Evolutionary conservation across 2,797 vertebrate genomes (phyloP).

Genomic region (Acanthurus lineatus): DNA sequence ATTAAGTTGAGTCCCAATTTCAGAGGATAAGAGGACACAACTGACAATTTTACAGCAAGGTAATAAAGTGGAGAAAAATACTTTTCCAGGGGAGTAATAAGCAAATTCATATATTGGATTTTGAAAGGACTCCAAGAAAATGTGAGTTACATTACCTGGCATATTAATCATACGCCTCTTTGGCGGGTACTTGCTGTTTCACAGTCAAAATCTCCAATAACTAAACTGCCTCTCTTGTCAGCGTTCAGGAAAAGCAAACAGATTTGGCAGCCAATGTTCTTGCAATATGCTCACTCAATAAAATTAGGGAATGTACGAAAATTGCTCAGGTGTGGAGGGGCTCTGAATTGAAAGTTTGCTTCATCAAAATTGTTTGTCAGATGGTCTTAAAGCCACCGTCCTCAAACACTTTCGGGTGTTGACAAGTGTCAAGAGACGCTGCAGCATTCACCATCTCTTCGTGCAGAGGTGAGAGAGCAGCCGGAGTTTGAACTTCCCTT

Average conservation of each 20-base stretch:
- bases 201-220: constrained; percentile 23
- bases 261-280: constrained; percentile 20
- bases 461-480: background rate
- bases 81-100: constrained; percentile 45
- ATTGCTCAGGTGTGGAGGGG: background rate
- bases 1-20: constrained; percentile 68
- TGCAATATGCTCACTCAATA: constrained; percentile 37
- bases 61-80: constrained; percentile 43
- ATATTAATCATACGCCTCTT: constrained; percentile 41
- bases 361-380: background rate
- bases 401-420: no score
- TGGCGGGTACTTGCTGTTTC: constrained; percentile 33
- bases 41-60: constrained; percentile 61
- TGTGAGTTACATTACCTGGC: constrained; percentile 45
- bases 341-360: background rate
- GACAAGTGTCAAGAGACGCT: no score
- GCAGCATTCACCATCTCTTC: background rate
- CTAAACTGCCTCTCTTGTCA: constrained; percentile 37
- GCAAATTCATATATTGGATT: constrained; percentile 47
- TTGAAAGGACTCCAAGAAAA: constrained; percentile 54
- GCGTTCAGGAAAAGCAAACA: constrained; percentile 23
- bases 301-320: constrained; percentile 38
- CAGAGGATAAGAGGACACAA: constrained; percentile 56
- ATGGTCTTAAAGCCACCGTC: background rate
- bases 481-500: background rate